A percentile compares a stretch with the other conserved stretches of the same genome.
These are phyloP conservation scores for Petrocephalus sullivani DNA, from an alignment of 2,797 vertebrate genomes.

Conservation along the genomic window DNA sequence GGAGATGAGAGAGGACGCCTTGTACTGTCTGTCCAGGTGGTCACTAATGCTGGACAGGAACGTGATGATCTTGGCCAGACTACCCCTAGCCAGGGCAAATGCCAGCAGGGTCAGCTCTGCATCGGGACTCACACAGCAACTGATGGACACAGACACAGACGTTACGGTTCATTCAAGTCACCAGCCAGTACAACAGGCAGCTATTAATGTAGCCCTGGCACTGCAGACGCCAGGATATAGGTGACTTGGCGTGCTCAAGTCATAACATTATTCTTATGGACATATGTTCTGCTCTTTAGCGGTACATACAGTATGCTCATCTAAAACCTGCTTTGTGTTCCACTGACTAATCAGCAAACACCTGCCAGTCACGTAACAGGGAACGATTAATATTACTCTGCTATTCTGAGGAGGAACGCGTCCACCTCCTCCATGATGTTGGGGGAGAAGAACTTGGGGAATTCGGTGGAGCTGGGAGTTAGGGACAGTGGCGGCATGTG, in stretches of 20 bases:
- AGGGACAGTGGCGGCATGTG: constrained; percentile 95
- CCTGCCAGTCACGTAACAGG: not conserved
- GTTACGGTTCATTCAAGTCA: not conserved
- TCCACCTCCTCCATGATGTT: constrained; percentile 95
- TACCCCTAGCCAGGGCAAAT: constrained; percentile 90
- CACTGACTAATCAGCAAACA: not conserved
- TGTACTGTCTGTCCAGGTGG: constrained; percentile 74
- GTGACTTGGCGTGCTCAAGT: not conserved
- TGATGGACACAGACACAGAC: constrained; percentile 39
- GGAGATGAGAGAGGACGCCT: constrained; percentile 76
- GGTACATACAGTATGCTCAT: not conserved
- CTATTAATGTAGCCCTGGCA: not conserved
- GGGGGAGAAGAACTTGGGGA: constrained; percentile 88
- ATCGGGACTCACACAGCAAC: constrained; percentile 83
- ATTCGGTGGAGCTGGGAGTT: constrained; percentile 79
- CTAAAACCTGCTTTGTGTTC: not conserved
- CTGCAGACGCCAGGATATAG: not conserved
- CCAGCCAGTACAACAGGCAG: not conserved
- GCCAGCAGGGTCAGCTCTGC: constrained; percentile 88
- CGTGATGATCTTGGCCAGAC: constrained; percentile 83
- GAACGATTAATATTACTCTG: constrained; percentile 69
- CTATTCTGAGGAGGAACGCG: constrained; percentile 90
- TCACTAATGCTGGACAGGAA: constrained; percentile 80
- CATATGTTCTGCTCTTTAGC: not conserved
- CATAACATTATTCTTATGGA: not conserved